Evolutionary conservation across 1,140 invertebrate species (phyloP).

Genomic region (Anastrepha ludens): DNA sequence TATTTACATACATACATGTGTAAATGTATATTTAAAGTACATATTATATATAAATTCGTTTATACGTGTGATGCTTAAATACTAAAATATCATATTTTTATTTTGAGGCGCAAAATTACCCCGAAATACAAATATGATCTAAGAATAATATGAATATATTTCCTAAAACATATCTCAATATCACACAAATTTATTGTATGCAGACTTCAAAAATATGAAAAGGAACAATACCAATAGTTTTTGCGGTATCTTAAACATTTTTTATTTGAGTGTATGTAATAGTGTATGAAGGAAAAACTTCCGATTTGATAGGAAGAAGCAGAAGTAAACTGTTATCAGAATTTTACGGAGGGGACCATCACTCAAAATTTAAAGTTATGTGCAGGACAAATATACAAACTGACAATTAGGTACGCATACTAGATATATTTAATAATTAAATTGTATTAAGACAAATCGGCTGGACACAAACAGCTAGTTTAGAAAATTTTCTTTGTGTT

Average conservation of each 20-base stretch:
- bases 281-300: background rate
- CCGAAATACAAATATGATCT: too few species aligned
- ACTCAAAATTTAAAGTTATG: background rate
- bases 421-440: background rate
- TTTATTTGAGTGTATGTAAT: background rate
- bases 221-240: too few species aligned
- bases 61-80: too few species aligned
- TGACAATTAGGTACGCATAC: background rate
- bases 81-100: too few species aligned
- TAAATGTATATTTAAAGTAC: too few species aligned
- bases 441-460: background rate
- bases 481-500: background rate
- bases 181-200: background rate
- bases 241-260: too few species aligned
- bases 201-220: background rate
- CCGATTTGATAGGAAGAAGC: background rate
- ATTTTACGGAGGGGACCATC: background rate
- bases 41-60: too few species aligned
- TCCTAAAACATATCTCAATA: constrained; percentile 13
- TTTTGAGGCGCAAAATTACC: too few species aligned
- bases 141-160: background rate
- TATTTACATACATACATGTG: too few species aligned
- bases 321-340: too few species aligned
- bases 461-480: background rate
- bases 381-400: background rate